Evolutionary conservation across 2,888 invertebrate species (phyloP), one percentile per base, ranked within the genome.

Genomic region (Pristionchus japonicus): DNA sequence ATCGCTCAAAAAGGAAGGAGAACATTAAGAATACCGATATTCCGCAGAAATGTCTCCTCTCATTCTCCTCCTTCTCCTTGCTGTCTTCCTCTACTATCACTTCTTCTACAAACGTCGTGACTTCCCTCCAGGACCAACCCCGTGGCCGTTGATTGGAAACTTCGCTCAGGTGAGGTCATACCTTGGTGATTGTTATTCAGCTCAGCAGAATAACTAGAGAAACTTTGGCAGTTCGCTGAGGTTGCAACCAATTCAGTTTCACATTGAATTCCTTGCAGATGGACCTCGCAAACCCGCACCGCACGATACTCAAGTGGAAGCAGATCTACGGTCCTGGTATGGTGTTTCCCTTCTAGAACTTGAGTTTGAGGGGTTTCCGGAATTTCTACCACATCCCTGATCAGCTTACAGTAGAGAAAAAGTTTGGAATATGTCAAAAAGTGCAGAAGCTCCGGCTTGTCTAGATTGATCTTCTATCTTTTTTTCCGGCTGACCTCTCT

Each of bases 71-170:
- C 20, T 83, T 20, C 17, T 77, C 82, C 15, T 74, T 40, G 20
- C n/a, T 20, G 4, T 47, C 37, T 87, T 77, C 77, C 23, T 87
- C 87, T 37, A 64, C 80, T 80, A 87, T 61, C 80, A 87, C 31
- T 87, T 87, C 87, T 13, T 43, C 57, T 23, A 15, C 15, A 87
- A 80, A 40, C 67, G 84, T 27, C 67, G 64, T 47, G 3, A 40
- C 15, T 52, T 74, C 9, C 92, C 92, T 13, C 92, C 89, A 20
- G 92, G 92, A 2, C 92, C 92, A 3, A 52, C 61, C 64, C 90
- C 90, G 13, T 82, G 89, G 40, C 92, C 92, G 15, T 34, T 92
- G 31, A 87, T 92, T 40, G 92, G 92, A 15, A 92, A 92, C 86
- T 90, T 92, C 47, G 77, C 87, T 0, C 88, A 89, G 88, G 91